These are phyloP conservation scores for Trichosurus vulpecula DNA, from an alignment of 2,797 vertebrate genomes.

Conservation along the genomic window DNA sequence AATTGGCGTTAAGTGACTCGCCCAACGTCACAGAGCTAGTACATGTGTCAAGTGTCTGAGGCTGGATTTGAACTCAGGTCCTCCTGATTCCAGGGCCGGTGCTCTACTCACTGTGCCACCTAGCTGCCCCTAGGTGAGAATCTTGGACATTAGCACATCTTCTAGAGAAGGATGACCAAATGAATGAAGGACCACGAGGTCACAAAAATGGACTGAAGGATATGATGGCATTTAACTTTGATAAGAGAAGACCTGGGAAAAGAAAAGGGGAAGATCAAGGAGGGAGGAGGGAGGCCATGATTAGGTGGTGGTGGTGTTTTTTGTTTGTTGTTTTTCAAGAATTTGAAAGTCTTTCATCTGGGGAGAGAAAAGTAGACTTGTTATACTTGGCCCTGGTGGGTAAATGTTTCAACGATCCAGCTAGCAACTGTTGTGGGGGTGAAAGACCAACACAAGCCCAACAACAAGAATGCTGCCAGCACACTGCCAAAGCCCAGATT, in stretches of 20 bases:
- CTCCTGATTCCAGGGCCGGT: no score
- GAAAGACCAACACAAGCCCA: no score
- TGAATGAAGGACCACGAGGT: neutral
- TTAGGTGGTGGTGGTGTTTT: neutral
- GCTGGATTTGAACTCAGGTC: no score
- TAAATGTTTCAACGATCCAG: no score
- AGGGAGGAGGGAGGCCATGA: neutral
- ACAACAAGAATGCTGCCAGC: no score
- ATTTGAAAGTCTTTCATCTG: neutral
- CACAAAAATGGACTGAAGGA: neutral
- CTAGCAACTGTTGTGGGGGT: no score
- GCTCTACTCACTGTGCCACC: no score
- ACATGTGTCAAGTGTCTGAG: no score
- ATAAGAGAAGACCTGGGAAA: neutral
- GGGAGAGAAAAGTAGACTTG: neutral
- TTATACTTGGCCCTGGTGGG: neutral
- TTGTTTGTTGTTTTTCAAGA: neutral
- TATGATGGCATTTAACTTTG: neutral
- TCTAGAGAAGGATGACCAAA: neutral
- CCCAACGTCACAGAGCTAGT: no score
- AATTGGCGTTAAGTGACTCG: no score
- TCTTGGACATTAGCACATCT: neutral
- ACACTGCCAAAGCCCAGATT: no score
- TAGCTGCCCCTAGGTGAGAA: no score
- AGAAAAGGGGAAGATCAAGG: neutral